Evolutionary conservation across 2,113 vertebrate species (phyloP).

Genomic region (Gorilla gorilla): DNA sequence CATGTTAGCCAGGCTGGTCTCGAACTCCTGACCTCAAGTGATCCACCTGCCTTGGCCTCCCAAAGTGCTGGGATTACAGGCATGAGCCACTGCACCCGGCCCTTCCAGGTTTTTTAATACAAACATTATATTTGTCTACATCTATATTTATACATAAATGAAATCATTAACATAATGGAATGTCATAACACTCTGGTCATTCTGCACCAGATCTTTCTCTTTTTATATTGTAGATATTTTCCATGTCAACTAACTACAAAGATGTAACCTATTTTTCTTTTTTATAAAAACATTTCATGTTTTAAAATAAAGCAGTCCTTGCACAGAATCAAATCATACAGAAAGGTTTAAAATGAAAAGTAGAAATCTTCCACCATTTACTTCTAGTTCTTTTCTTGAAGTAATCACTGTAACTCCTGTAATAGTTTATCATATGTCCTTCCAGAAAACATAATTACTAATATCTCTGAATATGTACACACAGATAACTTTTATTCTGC

Average conservation of each 20-base stretch:
- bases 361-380: not conserved
- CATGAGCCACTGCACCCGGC: too few relatives aligned
- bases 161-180: not conserved
- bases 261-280: not conserved
- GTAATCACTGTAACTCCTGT: not conserved
- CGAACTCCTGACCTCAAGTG: too few relatives aligned
- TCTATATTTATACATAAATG: not conserved
- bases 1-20: too few relatives aligned
- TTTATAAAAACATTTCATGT: not conserved
- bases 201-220: not conserved
- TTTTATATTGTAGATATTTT: not conserved
- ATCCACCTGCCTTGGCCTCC: too few relatives aligned
- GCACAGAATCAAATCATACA: not conserved
- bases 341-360: not conserved
- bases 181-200: not conserved
- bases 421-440: not conserved
- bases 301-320: slow-evolving; percentile 12
- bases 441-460: not conserved
- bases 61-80: too few relatives aligned
- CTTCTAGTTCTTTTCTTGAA: not conserved
- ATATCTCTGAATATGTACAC: not conserved
- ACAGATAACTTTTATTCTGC: not conserved
- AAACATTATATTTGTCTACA: not conserved
- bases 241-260: not conserved
- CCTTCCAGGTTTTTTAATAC: not conserved